Evolutionary conservation across 2,888 invertebrate genomes (phyloP), one percentile per base, ranked within the genome.

Genomic region (Lasius fuliginosus): DNA sequence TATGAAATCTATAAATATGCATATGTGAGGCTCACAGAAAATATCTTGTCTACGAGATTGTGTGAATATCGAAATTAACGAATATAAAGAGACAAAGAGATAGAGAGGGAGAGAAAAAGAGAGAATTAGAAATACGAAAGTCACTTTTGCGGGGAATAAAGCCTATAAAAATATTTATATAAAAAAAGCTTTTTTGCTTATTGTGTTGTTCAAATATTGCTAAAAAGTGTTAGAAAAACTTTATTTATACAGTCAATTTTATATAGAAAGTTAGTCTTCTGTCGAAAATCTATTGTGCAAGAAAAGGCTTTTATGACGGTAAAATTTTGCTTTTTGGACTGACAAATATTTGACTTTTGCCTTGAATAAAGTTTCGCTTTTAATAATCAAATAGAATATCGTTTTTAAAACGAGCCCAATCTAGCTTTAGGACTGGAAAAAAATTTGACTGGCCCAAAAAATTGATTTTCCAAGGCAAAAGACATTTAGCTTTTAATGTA

Each of bases 311-410:
- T 77, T 69, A 42, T 65, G 11, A 77, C 42, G 69, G 42, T 69
- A 58, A n/a, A 69, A 46, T 77, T 77, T 77, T 4, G 15, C 23
- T 49, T 67, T 49, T 65, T 23, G 12, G 15, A 33, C 33, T 56
- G 56, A 56, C 77, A 77, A 77, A 77, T 77, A 77, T 77, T 77
- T 77, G 42, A 58, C 68, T 42, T 69, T 58, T 77, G 56, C 12
- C 56, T n/a, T 23, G 30, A 77, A 69, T 77, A 68, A 76, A 76
- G 58, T 69, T 69, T 69, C 42, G 69, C 27, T 77, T 77, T 77
- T 69, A 77, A 15, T 58, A 58, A 40, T 15, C 40, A n/a, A 67
- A 30, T 12, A 42, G 49, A 49, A 3, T 77, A 40, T 30, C 40
- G 40, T 65, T 82, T 33, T 42, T 46, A 74, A 82, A 82, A 36